Evolutionary conservation across 2,888 invertebrate species (phyloP), one percentile per base, ranked within the genome.

Genomic region (Eugnorisma glareosa): DNA sequence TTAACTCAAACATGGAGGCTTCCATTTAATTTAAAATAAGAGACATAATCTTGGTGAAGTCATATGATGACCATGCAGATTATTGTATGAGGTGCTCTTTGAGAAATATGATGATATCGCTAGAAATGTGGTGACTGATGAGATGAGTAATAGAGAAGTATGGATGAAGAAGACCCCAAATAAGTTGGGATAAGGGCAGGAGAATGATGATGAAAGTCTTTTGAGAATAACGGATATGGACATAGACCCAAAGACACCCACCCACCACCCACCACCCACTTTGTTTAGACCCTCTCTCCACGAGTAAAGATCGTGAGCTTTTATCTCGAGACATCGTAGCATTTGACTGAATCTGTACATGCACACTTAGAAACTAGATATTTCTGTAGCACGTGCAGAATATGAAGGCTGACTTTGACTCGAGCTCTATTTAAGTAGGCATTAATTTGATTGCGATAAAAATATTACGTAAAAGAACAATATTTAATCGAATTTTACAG

Each of bases 271-370:
- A n/a, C n/a, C n/a, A n/a, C n/a, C n/a, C n/a, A 54, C 11, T 51
- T 24, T n/a, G 0, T n/a, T 1, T 11, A 54, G n/a, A 11, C n/a
- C 5, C 1, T 54, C 1, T 51, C 5, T n/a, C n/a, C n/a, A 67
- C 10, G 35, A 15, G 37, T 15, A 37, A 37, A 24, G 0, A 35
- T 59, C 37, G 37, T 61, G 24, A 37, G 75, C 8, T 74, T 40
- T 31, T 37, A 61, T 59, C 48, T 35, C 13, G 15, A 18, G 40
- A 15, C 15, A 31, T 31, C 10, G 5, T 13, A 18, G 37, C 37
- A 40, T 11, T 10, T 74, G 43, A 57, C 21, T 6, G 21, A 57
- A 71, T 73, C 40, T 70, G 24, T 69, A 31, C 18, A 69, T 21
- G 31, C 43, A 24, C 15, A 43, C 48, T 28, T 40, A 51, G 15